Evolutionary conservation across 2,888 invertebrate species (phyloP), one percentile per base, ranked within the genome.

Genomic region (Flexamia atlantica): DNA sequence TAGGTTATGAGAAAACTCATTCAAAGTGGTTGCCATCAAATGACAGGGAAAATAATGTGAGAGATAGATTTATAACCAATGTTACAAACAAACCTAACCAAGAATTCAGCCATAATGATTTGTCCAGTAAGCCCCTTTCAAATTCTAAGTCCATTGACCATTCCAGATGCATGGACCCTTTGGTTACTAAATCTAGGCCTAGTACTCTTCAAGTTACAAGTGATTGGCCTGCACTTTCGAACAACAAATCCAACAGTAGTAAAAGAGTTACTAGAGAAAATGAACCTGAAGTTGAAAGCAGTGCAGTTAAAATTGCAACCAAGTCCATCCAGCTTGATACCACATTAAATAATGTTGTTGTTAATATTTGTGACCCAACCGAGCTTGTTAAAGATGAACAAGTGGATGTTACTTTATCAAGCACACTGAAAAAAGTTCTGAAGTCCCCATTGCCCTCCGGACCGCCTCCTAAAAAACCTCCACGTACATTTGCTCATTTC

Each of bases 381-480:
- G 28, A 64, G 30, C 17, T 30, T 64, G 17, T 3, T 3, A 30
- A 28, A 64, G 53, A 53, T 53, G 53, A 53, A 20, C 53, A 53
- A 53, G 64, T 28, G 5, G 68, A 82, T 46, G 50, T 7, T 14
- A n/a, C 32, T 42, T 28, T 68, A 28, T 82, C 93, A 0, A 94
- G 94, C 87, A 94, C 94, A 0, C 89, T 95, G 46, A 94, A 93
- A 88, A 92, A 92, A 85, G 94, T 94, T 23, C 89, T 95, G 68
- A 93, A 93, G 88, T 93, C 94, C 86, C 95, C 95, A 0, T 88
- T 95, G 74, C 95, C 95, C 0, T 85, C 90, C 3, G 95, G 95
- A 0, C 95, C 95, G 5, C 95, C 95, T 0, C 96, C 95, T 0
- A 93, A 94, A 87, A 95, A 96, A 89, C 95, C 96, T 0, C 96